A percentile compares a stretch with the other conserved stretches of the same genome.
These are phyloP conservation scores for Mionectes olivaceus DNA, from an alignment of 2,797 vertebrate genomes.

Conservation along the genomic window DNA sequence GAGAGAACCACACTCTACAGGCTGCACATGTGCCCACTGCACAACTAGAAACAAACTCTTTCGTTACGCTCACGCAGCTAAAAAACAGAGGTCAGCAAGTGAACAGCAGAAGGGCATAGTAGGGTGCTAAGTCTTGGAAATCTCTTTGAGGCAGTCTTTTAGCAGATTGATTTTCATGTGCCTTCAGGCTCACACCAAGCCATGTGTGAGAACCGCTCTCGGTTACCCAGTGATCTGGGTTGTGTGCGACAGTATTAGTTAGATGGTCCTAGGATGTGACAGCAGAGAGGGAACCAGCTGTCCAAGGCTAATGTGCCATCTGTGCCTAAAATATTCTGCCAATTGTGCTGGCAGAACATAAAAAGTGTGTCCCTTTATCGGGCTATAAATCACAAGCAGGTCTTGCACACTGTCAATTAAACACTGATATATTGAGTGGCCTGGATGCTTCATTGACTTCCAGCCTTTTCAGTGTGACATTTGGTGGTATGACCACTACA, in stretches of 20 bases:
- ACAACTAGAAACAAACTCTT: not conserved
- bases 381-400: conserved; percentile 83
- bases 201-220: conserved; percentile 39
- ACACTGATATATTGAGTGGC: conserved; percentile 71
- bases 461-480: conserved; percentile 57
- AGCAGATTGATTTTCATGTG: conserved; percentile 70
- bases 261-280: conserved; percentile 77
- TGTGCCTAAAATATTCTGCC: conserved; percentile 87
- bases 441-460: conserved; percentile 68
- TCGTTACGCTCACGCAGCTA: not conserved
- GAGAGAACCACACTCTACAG: not conserved
- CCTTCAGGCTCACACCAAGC: conserved; percentile 58
- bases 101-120: conserved; percentile 28
- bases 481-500: not conserved
- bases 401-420: conserved; percentile 77
- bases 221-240: conserved; percentile 74
- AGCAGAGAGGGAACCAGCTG: conserved; percentile 84
- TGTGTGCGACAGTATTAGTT: conserved; percentile 73
- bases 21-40: not conserved
- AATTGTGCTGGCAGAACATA: conserved; percentile 83
- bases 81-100: conserved; percentile 17
- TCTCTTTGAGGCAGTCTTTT: conserved; percentile 42
- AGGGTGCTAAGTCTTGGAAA: conserved; percentile 43
- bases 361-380: conserved; percentile 85
- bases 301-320: conserved; percentile 91